phyloP scores from a whole-genome alignment of 1,140 invertebrate genomes.

The Pogonomyrmex barbatus region DNA sequence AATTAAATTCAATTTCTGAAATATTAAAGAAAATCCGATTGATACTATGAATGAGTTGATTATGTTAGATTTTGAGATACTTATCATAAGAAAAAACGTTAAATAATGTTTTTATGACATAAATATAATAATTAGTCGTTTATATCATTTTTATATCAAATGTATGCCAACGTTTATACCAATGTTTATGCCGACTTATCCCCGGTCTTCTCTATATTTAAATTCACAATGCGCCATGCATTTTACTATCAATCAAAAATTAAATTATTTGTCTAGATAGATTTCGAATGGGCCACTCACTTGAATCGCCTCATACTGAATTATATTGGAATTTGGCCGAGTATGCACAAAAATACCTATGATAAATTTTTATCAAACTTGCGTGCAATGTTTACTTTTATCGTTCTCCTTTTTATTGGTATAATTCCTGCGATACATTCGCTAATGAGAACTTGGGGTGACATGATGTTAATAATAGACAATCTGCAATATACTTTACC shows the following conservation, averaged over 20 bases:
- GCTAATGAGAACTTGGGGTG: not conserved
- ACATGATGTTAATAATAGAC: slow-evolving; percentile 19
- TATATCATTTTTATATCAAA: too few relatives aligned
- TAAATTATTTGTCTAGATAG: not conserved
- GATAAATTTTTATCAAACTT: slow-evolving; percentile 10
- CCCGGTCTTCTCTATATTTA: too few relatives aligned
- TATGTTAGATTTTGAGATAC: too few relatives aligned
- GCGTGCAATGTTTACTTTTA: not conserved
- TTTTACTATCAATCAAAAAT: not conserved
- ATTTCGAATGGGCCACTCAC: slow-evolving; percentile 36
- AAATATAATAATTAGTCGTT: too few relatives aligned
- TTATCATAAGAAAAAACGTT: too few relatives aligned
- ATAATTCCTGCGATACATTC: slow-evolving; percentile 1
- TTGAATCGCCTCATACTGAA: slow-evolving; percentile 22
- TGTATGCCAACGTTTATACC: too few relatives aligned
- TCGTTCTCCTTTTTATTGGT: not conserved
- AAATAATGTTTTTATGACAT: too few relatives aligned
- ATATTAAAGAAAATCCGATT: too few relatives aligned
- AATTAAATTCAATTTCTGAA: too few relatives aligned
- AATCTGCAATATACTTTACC: slow-evolving; percentile 14
- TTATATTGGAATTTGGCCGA: slow-evolving; percentile 16
- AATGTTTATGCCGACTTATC: too few relatives aligned
- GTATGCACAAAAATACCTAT: not conserved
- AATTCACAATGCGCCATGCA: too few relatives aligned
- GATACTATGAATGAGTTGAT: too few relatives aligned